A percentile compares a stretch with the other conserved stretches of the same genome.
phyloP scores from a whole-genome alignment of 2,888 invertebrate species.

The Drosophila kuntzei region DNA sequence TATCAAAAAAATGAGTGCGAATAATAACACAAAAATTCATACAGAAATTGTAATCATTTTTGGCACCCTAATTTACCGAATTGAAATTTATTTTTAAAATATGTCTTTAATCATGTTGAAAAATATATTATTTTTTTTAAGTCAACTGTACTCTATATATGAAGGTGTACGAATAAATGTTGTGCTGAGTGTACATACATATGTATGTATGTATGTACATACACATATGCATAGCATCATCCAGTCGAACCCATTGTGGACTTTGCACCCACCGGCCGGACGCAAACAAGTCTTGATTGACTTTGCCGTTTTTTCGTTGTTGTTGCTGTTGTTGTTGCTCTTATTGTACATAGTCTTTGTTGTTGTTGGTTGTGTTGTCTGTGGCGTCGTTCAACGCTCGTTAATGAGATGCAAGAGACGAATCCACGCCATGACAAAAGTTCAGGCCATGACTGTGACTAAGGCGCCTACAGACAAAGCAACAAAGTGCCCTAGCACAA shows the following conservation, averaged over 20 bases:
- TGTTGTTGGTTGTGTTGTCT: constrained; percentile 30
- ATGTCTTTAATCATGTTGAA: too few relatives aligned
- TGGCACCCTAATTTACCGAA: too few relatives aligned
- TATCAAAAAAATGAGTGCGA: too few relatives aligned
- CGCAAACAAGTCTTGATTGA: constrained; percentile 79
- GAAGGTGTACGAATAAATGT: too few relatives aligned
- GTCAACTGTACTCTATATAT: too few relatives aligned
- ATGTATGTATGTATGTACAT: neutral
- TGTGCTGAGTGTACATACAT: too few relatives aligned
- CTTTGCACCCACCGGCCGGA: constrained; percentile 71
- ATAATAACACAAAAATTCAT: too few relatives aligned
- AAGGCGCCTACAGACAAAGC: constrained; percentile 45
- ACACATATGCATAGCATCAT: constrained; percentile 40
- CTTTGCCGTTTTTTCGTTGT: constrained; percentile 36
- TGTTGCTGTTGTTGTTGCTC: constrained; percentile 19
- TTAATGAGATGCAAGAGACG: constrained; percentile 71
- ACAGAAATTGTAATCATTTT: too few relatives aligned
- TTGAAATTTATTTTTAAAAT: too few relatives aligned
- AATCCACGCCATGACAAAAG: constrained; percentile 38
- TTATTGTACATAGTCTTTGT: constrained; percentile 30
- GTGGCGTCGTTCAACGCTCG: constrained; percentile 62
- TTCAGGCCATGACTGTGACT: constrained; percentile 52
- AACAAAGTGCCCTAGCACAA: constrained; percentile 46
- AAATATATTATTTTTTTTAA: too few relatives aligned
- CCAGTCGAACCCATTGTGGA: constrained; percentile 61